Evolutionary conservation across 2,888 invertebrate species (phyloP).

Genomic region (Cynaeus angustus): DNA sequence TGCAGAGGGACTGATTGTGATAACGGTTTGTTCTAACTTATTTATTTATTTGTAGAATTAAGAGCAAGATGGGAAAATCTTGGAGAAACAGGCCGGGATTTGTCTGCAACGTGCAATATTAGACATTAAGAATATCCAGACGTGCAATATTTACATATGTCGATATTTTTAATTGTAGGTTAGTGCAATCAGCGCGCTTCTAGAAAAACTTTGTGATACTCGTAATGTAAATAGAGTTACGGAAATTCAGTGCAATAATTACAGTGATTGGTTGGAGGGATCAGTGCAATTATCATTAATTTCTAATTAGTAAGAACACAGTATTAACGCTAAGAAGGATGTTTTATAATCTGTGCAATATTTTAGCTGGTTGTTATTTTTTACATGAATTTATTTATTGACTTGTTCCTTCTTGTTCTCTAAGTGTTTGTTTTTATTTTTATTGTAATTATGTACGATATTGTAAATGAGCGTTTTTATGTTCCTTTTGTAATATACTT

Average conservation of each 20-base stretch:
- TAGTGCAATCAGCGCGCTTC: slow-evolving; percentile 19
- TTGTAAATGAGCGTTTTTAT: slow-evolving; percentile 50
- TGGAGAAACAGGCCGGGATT: slow-evolving; percentile 48
- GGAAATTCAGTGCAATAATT: slow-evolving; percentile 21
- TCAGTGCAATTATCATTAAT: slow-evolving; percentile 47
- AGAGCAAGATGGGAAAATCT: slow-evolving; percentile 14
- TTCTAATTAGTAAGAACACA: slow-evolving; percentile 34
- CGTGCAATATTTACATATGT: slow-evolving; percentile 57
- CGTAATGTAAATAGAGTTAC: slow-evolving; percentile 6
- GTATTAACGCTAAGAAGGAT: slow-evolving; percentile 41
- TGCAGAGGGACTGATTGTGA: slow-evolving; percentile 69
- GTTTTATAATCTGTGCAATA: slow-evolving; percentile 42
- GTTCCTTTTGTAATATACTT: slow-evolving; percentile 63
- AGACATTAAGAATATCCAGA: slow-evolving; percentile 54
- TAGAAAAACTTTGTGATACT: slow-evolving; percentile 41
- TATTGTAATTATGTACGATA: slow-evolving; percentile 53
- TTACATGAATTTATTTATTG: slow-evolving; percentile 57
- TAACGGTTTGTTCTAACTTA: slow-evolving; percentile 43
- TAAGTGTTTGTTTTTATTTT: slow-evolving; percentile 49
- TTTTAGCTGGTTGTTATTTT: slow-evolving; percentile 53
- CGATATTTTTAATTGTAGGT: slow-evolving; percentile 58
- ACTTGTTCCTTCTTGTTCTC: slow-evolving; percentile 49
- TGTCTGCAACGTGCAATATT: slow-evolving; percentile 56
- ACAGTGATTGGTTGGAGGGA: slow-evolving; percentile 35
- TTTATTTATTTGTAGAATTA: slow-evolving; percentile 49